Conservation (phyloP, 23 tunicate genomes). For the Ascidia mentula region DNA sequence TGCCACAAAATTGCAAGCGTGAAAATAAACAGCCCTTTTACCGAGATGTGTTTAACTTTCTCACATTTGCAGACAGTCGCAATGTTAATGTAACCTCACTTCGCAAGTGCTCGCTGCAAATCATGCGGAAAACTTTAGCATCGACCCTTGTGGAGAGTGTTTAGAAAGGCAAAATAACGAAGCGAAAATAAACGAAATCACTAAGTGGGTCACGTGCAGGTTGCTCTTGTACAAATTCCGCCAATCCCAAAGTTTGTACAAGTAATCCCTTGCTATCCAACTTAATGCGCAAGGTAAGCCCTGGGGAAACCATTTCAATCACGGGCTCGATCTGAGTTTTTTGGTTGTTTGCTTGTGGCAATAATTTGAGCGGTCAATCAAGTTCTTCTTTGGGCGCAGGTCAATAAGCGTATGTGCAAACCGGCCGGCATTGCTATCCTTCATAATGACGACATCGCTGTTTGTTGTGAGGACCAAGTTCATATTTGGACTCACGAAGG, state of each 20-base stretch:
- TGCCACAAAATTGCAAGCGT: background rate
- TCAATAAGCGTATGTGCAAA: constrained; percentile 56
- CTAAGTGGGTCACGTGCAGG: background rate
- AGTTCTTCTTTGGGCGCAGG: constrained; percentile 18
- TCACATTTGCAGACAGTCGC: background rate
- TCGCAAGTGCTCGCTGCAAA: background rate
- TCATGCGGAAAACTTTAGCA: background rate
- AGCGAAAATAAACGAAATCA: too few relatives aligned
- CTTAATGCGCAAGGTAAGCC: background rate
- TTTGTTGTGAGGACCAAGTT: constrained; percentile 90
- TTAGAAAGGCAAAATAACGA: too few relatives aligned
- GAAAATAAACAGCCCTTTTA: background rate
- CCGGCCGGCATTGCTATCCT: constrained; percentile 86
- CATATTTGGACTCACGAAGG: constrained; percentile 97
- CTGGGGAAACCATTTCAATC: background rate
- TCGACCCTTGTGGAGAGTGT: background rate
- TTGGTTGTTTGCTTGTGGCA: background rate
- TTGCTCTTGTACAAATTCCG: background rate
- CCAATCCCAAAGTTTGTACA: background rate
- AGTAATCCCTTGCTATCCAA: background rate
- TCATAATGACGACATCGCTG: constrained; percentile 85
- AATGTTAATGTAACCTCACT: background rate
- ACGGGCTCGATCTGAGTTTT: background rate
- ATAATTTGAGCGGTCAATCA: background rate
- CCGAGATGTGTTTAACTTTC: background rate